Evolutionary conservation across 2,113 vertebrate genomes (phyloP), one percentile per base, ranked within the genome.

Genomic region (Oplegnathus fasciatus): DNA sequence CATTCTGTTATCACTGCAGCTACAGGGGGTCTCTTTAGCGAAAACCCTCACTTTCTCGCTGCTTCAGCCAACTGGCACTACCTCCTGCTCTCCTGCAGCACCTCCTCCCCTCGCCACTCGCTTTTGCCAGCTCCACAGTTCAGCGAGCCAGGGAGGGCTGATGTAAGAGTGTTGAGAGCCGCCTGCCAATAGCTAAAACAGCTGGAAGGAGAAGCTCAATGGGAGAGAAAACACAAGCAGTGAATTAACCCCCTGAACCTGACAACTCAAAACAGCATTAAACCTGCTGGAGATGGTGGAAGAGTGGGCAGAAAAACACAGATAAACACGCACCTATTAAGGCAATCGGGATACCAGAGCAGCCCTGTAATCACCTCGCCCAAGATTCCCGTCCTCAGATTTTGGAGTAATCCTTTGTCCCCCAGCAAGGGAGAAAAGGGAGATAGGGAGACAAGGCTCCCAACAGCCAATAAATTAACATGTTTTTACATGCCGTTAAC

Each of bases 1-100:
- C 91, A 82, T 75, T 72, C 60, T 74, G 90, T 94, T 92, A 93
- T 95, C 93, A 28, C 76, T 68, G 77, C 84, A 82, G 86, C 89
- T 83, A 57, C 93, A 93, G 92, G 88, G 91, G 89, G 83, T 82
- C 89, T 82, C 74, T 91, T 86, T 75, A 84, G 57, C 30, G 0
- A 78, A 80, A 68, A 80, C 13, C 52, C 32, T 60, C 80, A 85
- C 84, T 84, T 84, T 91, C 73, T 90, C 61, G 55, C 74, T 60
- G 82, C 77, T 77, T 34, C 84, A 86, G 88, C 83, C 84, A 80
- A 69, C 71, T 80, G 32, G 52, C 77, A 84, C 46, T 79, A 54
- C 68, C 85, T 77, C 85, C 83, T 37, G 30, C 73, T 65, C 78
- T 72, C 55, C 89, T 78, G 82, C 83, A 80, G 67, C 83, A 67